These are phyloP conservation scores for Plectropomus leopardus DNA, from an alignment of 2,113 vertebrate genomes.

Conservation along the genomic window DNA sequence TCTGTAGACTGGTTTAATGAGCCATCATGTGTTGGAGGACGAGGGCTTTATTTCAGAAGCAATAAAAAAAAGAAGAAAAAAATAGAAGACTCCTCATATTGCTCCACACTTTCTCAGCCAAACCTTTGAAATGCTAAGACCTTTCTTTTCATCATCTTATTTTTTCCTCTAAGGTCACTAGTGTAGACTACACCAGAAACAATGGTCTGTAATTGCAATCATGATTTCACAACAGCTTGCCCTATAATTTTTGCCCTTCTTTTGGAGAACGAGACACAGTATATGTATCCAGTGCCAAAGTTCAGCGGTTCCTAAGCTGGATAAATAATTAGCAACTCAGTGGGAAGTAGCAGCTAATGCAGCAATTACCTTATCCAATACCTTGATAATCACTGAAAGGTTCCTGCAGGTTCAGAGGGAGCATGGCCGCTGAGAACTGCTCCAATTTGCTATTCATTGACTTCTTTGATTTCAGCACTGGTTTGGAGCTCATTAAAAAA, in stretches of 20 bases:
- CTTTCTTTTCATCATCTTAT: constrained; percentile 34
- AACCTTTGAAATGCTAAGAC: constrained; percentile 51
- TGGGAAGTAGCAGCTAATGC: constrained; percentile 61
- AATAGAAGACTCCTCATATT: neutral
- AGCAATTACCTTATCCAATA: constrained; percentile 71
- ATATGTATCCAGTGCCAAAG: constrained; percentile 27
- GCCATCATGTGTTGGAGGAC: constrained; percentile 39
- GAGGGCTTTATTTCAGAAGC: constrained; percentile 34
- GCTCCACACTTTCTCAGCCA: neutral
- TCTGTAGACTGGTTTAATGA: constrained; percentile 56
- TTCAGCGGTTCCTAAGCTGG: constrained; percentile 20
- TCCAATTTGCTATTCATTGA: constrained; percentile 60
- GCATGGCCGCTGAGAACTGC: constrained; percentile 34
- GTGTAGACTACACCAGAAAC: neutral
- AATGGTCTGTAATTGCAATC: constrained; percentile 52
- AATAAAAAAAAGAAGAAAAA: constrained; percentile 16
- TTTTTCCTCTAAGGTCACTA: constrained; percentile 34
- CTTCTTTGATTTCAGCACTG: constrained; percentile 61
- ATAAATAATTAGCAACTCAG: constrained; percentile 71
- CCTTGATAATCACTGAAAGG: constrained; percentile 70
- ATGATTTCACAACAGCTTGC: constrained; percentile 28
- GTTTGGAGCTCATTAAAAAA: constrained; percentile 67
- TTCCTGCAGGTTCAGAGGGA: constrained; percentile 57
- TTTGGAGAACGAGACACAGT: constrained; percentile 2
- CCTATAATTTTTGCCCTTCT: constrained; percentile 11